phyloP scores from a whole-genome alignment of 92 coral and sea anemone genomes.

The Epizoanthus rinbou region DNA sequence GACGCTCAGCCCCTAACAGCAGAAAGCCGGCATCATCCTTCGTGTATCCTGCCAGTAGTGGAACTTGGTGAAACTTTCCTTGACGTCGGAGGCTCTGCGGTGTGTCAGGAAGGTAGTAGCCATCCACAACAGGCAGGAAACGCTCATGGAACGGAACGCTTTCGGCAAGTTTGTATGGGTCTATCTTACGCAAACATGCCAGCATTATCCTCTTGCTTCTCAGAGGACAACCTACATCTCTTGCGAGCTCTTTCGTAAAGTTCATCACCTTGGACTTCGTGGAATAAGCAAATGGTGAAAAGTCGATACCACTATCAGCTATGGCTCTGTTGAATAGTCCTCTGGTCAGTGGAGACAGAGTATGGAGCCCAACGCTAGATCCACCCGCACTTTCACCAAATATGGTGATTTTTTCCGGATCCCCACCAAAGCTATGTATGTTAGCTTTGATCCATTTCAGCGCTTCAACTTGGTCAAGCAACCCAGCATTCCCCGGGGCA shows the following conservation, averaged over 20 bases:
- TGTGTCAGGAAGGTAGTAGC: conserved; percentile 59
- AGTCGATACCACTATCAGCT: conserved; percentile 52
- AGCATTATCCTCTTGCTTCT: conserved; percentile 4
- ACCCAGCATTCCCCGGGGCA: conserved; percentile 45
- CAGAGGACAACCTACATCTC: conserved; percentile 42
- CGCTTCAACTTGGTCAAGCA: conserved; percentile 54
- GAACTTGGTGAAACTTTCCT: conserved; percentile 60
- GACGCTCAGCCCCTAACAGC: background rate
- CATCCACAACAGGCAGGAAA: conserved; percentile 74
- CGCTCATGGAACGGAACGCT: background rate
- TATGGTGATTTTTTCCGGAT: conserved; percentile 49
- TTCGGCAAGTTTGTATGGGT: conserved; percentile 39
- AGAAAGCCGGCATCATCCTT: conserved; percentile 79
- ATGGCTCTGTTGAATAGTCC: conserved; percentile 55
- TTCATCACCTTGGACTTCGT: conserved; percentile 31
- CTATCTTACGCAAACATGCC: conserved; percentile 40
- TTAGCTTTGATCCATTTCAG: conserved; percentile 50
- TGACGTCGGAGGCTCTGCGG: conserved; percentile 70
- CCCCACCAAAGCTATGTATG: conserved; percentile 48
- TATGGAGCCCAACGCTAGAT: conserved; percentile 59
- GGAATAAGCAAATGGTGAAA: conserved; percentile 54
- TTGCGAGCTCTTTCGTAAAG: conserved; percentile 29
- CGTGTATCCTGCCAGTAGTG: conserved; percentile 72
- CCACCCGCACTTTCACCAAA: conserved; percentile 66
- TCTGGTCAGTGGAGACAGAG: conserved; percentile 37